Evolutionary conservation across 1,140 invertebrate genomes (phyloP).

Genomic region (Drosophila oshimai): DNA sequence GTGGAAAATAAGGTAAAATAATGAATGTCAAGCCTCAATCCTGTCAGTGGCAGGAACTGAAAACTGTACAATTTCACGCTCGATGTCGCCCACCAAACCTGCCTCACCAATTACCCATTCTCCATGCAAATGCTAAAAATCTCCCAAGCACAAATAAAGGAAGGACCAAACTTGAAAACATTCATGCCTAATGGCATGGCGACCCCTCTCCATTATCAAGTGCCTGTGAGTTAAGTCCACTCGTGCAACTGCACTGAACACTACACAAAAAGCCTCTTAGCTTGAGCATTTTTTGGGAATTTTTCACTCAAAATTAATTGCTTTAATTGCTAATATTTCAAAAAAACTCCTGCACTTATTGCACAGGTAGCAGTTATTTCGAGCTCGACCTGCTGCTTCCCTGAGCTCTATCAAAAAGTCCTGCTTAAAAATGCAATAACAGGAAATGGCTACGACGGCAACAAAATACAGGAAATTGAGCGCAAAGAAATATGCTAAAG

Average conservation of each 20-base stretch:
- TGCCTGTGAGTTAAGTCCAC: conserved; percentile 19
- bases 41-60: background rate
- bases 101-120: conserved; percentile 24
- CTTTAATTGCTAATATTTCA: conserved; percentile 47
- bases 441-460: conserved; percentile 54
- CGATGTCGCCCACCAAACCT: background rate
- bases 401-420: conserved; percentile 20
- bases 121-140: background rate
- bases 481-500: conserved; percentile 50
- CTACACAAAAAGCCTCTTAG: conserved; percentile 42
- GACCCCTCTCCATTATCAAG: conserved; percentile 25
- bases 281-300: background rate
- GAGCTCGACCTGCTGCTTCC: background rate
- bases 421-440: conserved; percentile 59
- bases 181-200: conserved; percentile 7
- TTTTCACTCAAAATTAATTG: conserved; percentile 48
- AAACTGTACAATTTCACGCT: background rate
- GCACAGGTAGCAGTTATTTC: background rate
- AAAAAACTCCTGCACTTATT: conserved; percentile 5
- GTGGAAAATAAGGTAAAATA: no score
- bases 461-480: conserved; percentile 58
- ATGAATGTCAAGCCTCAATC: background rate
- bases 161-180: conserved; percentile 4
- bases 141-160: background rate
- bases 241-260: background rate